phyloP scores from a whole-genome alignment of 2,113 vertebrate species.

The Dascyllus trimaculatus region DNA sequence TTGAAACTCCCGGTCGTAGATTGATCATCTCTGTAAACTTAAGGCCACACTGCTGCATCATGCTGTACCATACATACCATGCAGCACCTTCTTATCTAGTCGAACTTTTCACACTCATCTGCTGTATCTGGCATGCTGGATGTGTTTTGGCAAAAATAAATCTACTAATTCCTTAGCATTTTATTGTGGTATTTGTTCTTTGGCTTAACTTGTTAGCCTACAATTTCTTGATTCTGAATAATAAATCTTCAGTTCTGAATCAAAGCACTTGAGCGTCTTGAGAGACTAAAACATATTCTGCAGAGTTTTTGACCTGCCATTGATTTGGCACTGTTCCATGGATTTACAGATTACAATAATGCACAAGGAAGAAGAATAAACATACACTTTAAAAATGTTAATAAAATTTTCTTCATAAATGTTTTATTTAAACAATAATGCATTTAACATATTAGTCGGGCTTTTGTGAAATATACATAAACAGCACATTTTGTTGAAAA shows the following conservation, averaged over 20 bases:
- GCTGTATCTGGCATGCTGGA: neutral
- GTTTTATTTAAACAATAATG: neutral
- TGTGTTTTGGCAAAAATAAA: neutral
- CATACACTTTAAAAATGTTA: neutral
- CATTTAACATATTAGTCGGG: neutral
- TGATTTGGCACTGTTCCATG: neutral
- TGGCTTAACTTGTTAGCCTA: too few relatives aligned
- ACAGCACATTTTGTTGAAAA: neutral
- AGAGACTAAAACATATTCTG: too few relatives aligned
- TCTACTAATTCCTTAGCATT: neutral
- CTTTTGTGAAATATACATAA: neutral
- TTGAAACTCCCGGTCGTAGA: conserved; percentile 31
- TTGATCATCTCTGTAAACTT: conserved; percentile 28
- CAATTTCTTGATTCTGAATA: too few relatives aligned
- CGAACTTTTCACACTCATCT: conserved; percentile 14
- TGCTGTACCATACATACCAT: neutral
- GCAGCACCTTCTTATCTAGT: neutral
- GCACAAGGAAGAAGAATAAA: neutral
- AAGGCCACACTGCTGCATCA: neutral
- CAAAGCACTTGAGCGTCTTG: too few relatives aligned
- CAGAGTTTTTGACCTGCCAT: neutral
- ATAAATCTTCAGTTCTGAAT: too few relatives aligned
- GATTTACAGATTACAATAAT: neutral
- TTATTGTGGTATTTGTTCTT: too few relatives aligned
- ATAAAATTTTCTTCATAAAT: neutral